Conservation (phyloP, 2,888 invertebrate species). For the Latheticus oryzae region DNA sequence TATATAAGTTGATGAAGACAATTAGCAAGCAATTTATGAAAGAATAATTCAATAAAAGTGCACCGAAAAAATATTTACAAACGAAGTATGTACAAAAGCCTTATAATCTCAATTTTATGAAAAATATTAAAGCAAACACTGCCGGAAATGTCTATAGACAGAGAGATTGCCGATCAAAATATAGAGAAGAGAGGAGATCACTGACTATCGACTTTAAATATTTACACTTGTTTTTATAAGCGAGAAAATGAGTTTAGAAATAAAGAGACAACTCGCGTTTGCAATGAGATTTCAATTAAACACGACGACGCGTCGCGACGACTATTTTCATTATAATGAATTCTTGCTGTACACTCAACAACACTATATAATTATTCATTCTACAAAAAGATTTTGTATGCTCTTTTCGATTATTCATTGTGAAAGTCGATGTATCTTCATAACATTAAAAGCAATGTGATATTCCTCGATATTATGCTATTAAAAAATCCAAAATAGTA, state of each 20-base stretch:
- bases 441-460: too few species aligned
- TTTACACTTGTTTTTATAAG: conserved; percentile 63
- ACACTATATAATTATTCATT: conserved; percentile 27
- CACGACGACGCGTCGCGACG: conserved; percentile 12
- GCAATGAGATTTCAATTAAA: conserved; percentile 54
- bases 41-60: conserved; percentile 51
- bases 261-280: conserved; percentile 54
- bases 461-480: too few species aligned
- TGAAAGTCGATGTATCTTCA: too few species aligned
- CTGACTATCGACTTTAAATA: conserved; percentile 65
- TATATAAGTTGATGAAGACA: conserved; percentile 19
- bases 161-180: conserved; percentile 65
- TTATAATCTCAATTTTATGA: conserved; percentile 66
- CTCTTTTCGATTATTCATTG: too few species aligned
- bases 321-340: conserved; percentile 14
- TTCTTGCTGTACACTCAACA: conserved; percentile 11
- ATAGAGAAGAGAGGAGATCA: conserved; percentile 62
- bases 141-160: conserved; percentile 65
- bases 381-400: conserved; percentile 7
- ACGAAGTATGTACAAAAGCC: conserved; percentile 62
- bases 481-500: too few species aligned
- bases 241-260: conserved; percentile 61
- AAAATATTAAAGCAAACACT: conserved; percentile 66
- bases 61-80: conserved; percentile 63
- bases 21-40: conserved; percentile 42